Percentiles rank a stretch among this genome's conserved stretches.
Conservation (phyloP, 2,888 invertebrate genomes). For the Cactoblastis cactorum region DNA sequence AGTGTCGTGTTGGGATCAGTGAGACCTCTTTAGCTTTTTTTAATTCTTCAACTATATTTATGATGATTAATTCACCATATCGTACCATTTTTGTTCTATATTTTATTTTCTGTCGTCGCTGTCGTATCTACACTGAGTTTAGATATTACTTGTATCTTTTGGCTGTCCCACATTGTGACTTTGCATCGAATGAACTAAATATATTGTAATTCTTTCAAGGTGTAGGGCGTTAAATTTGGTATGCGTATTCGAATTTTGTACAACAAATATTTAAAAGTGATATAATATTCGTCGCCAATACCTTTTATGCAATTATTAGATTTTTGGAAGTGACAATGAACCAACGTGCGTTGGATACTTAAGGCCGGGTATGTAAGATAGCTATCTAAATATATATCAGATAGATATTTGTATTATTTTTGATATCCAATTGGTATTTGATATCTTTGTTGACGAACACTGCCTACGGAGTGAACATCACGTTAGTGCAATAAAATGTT, state of each 20-base stretch:
- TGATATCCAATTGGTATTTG: constrained; percentile 56
- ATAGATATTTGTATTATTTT: constrained; percentile 58
- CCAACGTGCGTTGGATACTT: constrained; percentile 9
- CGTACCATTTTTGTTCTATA: not conserved
- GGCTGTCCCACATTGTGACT: too few species aligned
- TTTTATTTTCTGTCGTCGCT: too few species aligned
- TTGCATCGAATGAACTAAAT: too few species aligned
- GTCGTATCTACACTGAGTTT: too few species aligned
- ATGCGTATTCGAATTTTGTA: too few species aligned
- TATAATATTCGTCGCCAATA: not conserved
- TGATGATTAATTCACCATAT: not conserved
- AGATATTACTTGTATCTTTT: too few species aligned
- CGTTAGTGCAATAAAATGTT: constrained; percentile 42
- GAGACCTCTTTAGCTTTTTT: constrained; percentile 36
- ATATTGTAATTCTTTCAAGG: too few species aligned
- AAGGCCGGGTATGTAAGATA: constrained; percentile 48
- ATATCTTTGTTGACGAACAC: constrained; percentile 44
- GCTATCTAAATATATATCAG: constrained; percentile 36
- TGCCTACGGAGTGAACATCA: constrained; percentile 43
- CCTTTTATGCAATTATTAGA: not conserved
- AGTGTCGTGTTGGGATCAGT: constrained; percentile 35
- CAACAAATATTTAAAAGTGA: too few species aligned
- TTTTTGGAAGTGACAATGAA: not conserved
- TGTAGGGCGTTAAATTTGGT: too few species aligned
- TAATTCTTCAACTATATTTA: not conserved